Conservation (phyloP, 2,888 invertebrate genomes). For the Cephus spinipes region DNA sequence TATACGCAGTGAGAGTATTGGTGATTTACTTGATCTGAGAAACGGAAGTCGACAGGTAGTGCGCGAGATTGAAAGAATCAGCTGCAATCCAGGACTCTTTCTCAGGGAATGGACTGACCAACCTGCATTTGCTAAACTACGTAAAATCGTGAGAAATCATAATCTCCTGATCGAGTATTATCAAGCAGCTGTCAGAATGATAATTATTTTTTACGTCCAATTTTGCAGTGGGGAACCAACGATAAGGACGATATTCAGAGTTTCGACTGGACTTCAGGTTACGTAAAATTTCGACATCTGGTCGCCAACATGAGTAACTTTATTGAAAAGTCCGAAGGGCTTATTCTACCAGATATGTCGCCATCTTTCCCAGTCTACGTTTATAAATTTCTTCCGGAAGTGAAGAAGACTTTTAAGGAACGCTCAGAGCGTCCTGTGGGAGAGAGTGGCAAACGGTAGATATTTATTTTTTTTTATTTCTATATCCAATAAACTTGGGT, state of each 20-base stretch:
- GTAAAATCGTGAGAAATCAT: constrained; percentile 40
- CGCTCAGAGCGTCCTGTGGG: not conserved
- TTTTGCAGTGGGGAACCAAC: not conserved
- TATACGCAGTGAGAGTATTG: constrained; percentile 60
- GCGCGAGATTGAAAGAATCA: constrained; percentile 66
- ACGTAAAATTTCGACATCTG: constrained; percentile 48
- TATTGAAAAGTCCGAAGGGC: constrained; percentile 30
- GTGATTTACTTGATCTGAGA: constrained; percentile 57
- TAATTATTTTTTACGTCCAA: not conserved
- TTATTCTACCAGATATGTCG: constrained; percentile 36
- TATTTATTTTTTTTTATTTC: not conserved
- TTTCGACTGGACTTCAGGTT: constrained; percentile 59
- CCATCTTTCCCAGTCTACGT: constrained; percentile 37
- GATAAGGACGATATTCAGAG: not conserved
- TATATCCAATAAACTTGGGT: not conserved
- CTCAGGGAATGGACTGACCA: constrained; percentile 67
- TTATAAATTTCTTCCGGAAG: constrained; percentile 35
- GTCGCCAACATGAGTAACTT: constrained; percentile 44
- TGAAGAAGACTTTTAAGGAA: constrained; percentile 38
- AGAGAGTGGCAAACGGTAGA: not conserved
- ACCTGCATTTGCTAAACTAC: constrained; percentile 38
- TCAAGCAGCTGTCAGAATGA: not conserved
- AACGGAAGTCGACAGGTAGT: constrained; percentile 62
- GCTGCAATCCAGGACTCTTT: constrained; percentile 66
- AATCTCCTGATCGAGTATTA: constrained; percentile 40